Evolutionary conservation across 2,797 vertebrate genomes (phyloP).

Genomic region (Cephalopachus bancanus): DNA sequence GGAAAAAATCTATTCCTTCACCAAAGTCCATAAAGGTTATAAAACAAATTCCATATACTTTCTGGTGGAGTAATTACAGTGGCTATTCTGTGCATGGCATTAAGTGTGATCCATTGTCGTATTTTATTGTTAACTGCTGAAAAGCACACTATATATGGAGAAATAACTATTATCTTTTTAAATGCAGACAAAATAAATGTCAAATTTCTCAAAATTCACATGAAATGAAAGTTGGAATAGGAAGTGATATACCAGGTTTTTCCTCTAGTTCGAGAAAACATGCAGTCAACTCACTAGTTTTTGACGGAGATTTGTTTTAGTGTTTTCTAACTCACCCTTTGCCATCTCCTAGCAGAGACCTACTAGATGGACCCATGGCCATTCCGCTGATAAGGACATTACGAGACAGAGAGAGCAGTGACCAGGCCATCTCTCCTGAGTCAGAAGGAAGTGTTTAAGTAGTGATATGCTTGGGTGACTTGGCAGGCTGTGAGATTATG

Average conservation of each 20-base stretch:
- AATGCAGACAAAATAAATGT: constrained; percentile 61
- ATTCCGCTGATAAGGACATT: background rate
- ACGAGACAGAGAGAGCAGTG: background rate
- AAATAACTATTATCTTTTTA: constrained; percentile 45
- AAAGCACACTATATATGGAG: constrained; percentile 58
- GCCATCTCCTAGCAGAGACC: background rate
- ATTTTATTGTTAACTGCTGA: constrained; percentile 64
- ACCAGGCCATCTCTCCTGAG: background rate
- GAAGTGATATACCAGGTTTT: constrained; percentile 42
- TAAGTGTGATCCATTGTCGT: background rate
- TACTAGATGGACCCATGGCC: background rate
- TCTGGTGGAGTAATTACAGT: background rate
- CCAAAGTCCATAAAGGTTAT: background rate
- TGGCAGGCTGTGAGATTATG: background rate
- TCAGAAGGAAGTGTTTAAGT: background rate
- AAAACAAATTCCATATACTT: background rate
- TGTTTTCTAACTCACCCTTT: background rate
- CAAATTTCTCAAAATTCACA: constrained; percentile 66
- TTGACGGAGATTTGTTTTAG: background rate
- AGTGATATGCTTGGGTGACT: background rate
- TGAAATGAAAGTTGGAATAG: constrained; percentile 57
- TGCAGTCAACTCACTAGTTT: background rate
- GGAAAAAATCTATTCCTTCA: background rate
- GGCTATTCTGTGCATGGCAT: background rate
- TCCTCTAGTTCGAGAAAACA: constrained; percentile 21